Conservation (phyloP, 2,797 vertebrate species). For the Arnoldichthys spilopterus region DNA sequence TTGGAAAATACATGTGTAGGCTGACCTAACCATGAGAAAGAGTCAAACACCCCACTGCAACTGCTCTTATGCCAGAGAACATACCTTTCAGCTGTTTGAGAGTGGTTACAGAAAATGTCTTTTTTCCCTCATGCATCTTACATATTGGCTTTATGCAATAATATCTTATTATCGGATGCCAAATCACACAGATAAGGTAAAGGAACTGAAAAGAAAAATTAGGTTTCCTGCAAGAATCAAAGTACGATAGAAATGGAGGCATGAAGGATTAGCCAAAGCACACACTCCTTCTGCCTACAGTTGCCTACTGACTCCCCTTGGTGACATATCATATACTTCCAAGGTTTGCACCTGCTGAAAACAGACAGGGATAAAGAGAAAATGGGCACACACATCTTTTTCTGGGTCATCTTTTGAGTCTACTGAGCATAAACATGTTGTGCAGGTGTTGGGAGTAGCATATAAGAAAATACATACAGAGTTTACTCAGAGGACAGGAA, state of each 20-base stretch:
- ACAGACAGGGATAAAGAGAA: constrained; percentile 21
- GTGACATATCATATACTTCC: constrained; percentile 48
- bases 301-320: constrained; percentile 43
- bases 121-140: background rate
- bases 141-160: constrained; percentile 2
- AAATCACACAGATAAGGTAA: constrained; percentile 25
- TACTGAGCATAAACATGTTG: constrained; percentile 41
- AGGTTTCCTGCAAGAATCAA: constrained; percentile 11
- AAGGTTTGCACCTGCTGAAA: constrained; percentile 57
- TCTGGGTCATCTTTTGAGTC: constrained; percentile 46
- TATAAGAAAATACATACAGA: constrained; percentile 32
- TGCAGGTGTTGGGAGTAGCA: constrained; percentile 45
- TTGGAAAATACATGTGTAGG: background rate
- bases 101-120: background rate
- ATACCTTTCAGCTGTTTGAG: background rate
- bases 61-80: background rate
- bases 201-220: constrained; percentile 10
- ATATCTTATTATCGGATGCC: constrained; percentile 31
- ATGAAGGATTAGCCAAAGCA: constrained; percentile 26
- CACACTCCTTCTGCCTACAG: constrained; percentile 22
- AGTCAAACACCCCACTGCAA: background rate
- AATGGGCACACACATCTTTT: constrained; percentile 50
- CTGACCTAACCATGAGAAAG: constrained; percentile 14
- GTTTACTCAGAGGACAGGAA: background rate
- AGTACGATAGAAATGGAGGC: constrained; percentile 34